Evolutionary conservation across 2,113 vertebrate species (phyloP), one percentile per base, ranked within the genome.

Genomic region (Gallinago media): DNA sequence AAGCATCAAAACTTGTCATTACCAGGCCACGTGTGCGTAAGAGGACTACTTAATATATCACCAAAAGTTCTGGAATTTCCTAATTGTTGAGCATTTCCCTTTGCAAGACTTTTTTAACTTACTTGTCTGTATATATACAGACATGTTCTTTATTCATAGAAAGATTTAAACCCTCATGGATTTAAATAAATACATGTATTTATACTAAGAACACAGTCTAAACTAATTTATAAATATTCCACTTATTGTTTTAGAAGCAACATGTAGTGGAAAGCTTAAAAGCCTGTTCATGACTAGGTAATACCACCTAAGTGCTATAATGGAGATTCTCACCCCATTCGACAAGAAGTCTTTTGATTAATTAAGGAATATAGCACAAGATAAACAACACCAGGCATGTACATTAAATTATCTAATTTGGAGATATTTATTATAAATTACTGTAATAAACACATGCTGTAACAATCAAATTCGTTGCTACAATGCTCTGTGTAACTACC

Each of bases 361-460:
- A 94, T 86, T 88, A 95, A 54, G 46, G 40, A 90, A 73, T 27
- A 73, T 73, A 97, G 88, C 40, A 91, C 68, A 84, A 85, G 59
- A 92, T 63, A 79, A 92, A 80, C 78, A 96, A 7, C 19, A 67
- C 17, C 74, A 95, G 54, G 42, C 58, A 84, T 55, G 59, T 40
- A 86, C 52, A 49, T 61, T 74, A 71, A 80, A 80, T 94, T 86
- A 88, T 9, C 67, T 63, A 56, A 94, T 96, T 88, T 88, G 46
- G 71, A 88, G 31, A 49, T 82, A 92, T 86, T 90, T 91, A 47
- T 88, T 84, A 66, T 58, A 92, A 88, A 89, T 94, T 92, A 76
- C 63, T 21, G 44, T 32, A 91, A 90, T 61, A 88, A 94, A 85
- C 54, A 89, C 62, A 91, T 16, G 36, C 34, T 50, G 32, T 34